Evolutionary conservation across 2,797 vertebrate genomes (phyloP).

Genomic region (Loriculus beryllinus): DNA sequence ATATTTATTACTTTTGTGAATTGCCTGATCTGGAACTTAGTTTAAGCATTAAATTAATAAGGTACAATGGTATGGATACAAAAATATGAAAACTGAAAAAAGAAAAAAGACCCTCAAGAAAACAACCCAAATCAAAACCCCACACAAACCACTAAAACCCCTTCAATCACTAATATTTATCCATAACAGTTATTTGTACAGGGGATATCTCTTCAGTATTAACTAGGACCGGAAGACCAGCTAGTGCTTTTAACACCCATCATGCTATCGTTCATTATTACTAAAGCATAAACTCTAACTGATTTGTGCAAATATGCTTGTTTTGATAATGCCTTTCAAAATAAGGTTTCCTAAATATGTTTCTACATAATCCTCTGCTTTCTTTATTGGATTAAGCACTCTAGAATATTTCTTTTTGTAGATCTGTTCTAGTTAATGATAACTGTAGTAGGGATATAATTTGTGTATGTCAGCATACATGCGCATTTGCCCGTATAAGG

Average conservation of each 20-base stretch:
- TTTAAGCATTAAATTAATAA: neutral
- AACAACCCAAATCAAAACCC: neutral
- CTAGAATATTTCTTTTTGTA: neutral
- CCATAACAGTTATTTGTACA: neutral
- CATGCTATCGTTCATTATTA: neutral
- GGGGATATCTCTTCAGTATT: neutral
- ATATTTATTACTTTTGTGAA: neutral
- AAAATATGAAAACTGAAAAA: neutral
- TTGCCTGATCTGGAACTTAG: neutral
- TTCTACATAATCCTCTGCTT: fast-evolving
- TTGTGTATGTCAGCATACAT: neutral
- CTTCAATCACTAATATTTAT: neutral
- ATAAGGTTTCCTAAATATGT: neutral
- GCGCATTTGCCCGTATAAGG: fast-evolving
- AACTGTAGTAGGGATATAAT: neutral
- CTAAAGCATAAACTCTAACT: neutral
- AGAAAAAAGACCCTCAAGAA: fast-evolving
- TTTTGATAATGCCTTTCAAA: neutral
- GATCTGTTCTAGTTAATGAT: neutral
- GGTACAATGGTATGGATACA: fast-evolving
- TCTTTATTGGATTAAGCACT: neutral
- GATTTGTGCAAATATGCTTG: neutral
- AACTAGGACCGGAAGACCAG: neutral
- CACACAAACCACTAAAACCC: too few relatives aligned
- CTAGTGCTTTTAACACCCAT: neutral